A percentile compares a stretch with the other conserved stretches of the same genome.
Conservation (phyloP, 2,888 invertebrate species). For the Cheilosia impressa region DNA sequence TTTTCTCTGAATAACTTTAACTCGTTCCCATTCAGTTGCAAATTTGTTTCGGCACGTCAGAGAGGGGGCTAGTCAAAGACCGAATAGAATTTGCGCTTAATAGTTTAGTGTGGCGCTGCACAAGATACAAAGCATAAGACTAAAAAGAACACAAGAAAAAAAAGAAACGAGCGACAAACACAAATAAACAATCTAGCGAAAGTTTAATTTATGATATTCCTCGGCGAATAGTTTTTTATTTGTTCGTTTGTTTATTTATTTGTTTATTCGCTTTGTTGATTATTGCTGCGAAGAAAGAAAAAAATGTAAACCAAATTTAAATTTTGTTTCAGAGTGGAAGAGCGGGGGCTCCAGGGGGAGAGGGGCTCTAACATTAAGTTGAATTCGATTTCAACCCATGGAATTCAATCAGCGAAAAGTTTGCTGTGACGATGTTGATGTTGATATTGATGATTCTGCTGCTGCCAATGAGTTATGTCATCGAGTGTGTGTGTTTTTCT, state of each 20-base stretch:
- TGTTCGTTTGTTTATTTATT: slow-evolving; percentile 37
- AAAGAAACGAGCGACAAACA: slow-evolving; percentile 18
- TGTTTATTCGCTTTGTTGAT: slow-evolving; percentile 56
- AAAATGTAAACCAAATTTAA: slow-evolving; percentile 33
- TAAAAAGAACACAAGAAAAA: background rate
- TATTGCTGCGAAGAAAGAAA: slow-evolving; percentile 19
- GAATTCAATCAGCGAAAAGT: slow-evolving; percentile 26
- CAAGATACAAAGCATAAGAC: slow-evolving; percentile 5
- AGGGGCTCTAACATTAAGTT: background rate
- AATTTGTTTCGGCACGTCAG: slow-evolving; percentile 1
- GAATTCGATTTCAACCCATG: slow-evolving; percentile 8
- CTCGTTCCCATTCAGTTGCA: slow-evolving; percentile 51
- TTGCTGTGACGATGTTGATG: background rate
- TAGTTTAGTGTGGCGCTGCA: slow-evolving; percentile 57
- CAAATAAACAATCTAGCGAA: slow-evolving; percentile 63
- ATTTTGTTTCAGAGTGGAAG: slow-evolving; percentile 2
- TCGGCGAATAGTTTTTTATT: slow-evolving; percentile 19
- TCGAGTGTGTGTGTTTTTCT: background rate
- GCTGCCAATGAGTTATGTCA: slow-evolving; percentile 1
- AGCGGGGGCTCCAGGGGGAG: background rate
- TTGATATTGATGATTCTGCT: background rate
- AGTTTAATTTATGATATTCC: slow-evolving; percentile 66
- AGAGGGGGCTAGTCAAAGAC: background rate
- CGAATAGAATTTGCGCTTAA: slow-evolving; percentile 50
- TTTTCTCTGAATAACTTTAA: slow-evolving; percentile 36